These are phyloP conservation scores for Burhinus oedicnemus DNA, from an alignment of 2,113 vertebrate species.

Conservation along the genomic window DNA sequence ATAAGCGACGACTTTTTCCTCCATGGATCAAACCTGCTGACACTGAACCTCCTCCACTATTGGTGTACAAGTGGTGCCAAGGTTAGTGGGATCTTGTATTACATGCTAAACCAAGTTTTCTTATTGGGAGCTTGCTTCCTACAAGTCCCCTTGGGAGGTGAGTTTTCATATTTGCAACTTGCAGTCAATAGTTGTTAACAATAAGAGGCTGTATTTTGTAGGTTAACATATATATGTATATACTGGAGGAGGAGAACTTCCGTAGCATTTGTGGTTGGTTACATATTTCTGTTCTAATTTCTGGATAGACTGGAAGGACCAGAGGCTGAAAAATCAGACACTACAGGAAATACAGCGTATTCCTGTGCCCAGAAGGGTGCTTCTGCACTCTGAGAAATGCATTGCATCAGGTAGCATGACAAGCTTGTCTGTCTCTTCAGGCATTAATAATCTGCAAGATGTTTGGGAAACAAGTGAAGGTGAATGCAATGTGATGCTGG, in stretches of 20 bases:
- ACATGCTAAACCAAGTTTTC: neutral
- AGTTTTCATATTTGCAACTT: neutral
- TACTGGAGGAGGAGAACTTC: neutral
- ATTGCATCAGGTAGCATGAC: neutral
- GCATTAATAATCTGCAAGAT: slow-evolving; percentile 97
- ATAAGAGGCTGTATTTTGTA: neutral
- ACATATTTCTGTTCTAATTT: neutral
- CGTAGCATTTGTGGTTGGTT: neutral
- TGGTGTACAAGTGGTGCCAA: slow-evolving; percentile 99
- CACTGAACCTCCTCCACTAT: slow-evolving; percentile 93
- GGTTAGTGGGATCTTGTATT: slow-evolving; percentile 73
- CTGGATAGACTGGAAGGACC: neutral
- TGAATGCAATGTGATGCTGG: slow-evolving; percentile 98
- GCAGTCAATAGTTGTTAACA: neutral
- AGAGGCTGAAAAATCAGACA: neutral
- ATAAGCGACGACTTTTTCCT: slow-evolving; percentile 95
- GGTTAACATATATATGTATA: rapidly evolving
- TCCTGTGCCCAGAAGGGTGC: neutral
- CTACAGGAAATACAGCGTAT: rapidly evolving
- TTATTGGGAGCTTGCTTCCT: rapidly evolving
- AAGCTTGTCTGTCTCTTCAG: slow-evolving; percentile 61
- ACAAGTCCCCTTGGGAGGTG: neutral
- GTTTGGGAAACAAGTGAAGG: slow-evolving; percentile 98
- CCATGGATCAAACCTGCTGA: slow-evolving; percentile 99
- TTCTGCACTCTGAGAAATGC: neutral